Percentiles rank a stretch among this genome's conserved stretches.
These are phyloP conservation scores for Bos javanicus DNA, from an alignment of 2,113 vertebrate species.

Conservation along the genomic window DNA sequence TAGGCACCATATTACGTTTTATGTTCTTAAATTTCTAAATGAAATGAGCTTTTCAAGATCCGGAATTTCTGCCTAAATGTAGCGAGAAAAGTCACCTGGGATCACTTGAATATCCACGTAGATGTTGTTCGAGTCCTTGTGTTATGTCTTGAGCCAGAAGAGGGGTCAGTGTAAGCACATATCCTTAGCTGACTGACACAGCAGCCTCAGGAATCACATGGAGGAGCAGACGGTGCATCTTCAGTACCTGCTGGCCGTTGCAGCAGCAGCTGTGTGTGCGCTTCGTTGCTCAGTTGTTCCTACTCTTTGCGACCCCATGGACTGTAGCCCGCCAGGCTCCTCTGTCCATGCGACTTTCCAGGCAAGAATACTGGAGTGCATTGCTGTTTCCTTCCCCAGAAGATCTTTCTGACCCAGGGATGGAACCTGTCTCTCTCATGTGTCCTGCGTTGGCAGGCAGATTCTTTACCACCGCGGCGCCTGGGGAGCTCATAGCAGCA, in stretches of 20 bases:
- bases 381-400: not conserved
- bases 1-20: not conserved
- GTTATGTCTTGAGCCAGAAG: not conserved
- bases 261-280: not conserved
- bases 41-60: not conserved
- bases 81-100: not conserved
- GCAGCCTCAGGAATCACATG: not conserved
- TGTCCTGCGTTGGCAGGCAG: not conserved
- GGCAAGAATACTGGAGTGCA: not conserved
- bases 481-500: not conserved
- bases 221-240: not conserved
- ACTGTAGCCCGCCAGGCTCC: not conserved
- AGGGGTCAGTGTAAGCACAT: not conserved
- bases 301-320: not conserved
- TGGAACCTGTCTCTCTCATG: not conserved
- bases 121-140: not conserved
- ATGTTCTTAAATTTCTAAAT: not conserved
- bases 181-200: not conserved
- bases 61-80: not conserved
- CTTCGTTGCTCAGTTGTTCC: not conserved
- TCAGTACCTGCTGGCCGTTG: not conserved
- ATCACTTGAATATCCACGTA: not conserved
- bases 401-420: not conserved
- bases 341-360: not conserved
- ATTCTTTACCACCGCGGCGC: fast-evolving